These are phyloP conservation scores for Drosophila testacea DNA, from an alignment of 2,888 invertebrate species.

Conservation along the genomic window DNA sequence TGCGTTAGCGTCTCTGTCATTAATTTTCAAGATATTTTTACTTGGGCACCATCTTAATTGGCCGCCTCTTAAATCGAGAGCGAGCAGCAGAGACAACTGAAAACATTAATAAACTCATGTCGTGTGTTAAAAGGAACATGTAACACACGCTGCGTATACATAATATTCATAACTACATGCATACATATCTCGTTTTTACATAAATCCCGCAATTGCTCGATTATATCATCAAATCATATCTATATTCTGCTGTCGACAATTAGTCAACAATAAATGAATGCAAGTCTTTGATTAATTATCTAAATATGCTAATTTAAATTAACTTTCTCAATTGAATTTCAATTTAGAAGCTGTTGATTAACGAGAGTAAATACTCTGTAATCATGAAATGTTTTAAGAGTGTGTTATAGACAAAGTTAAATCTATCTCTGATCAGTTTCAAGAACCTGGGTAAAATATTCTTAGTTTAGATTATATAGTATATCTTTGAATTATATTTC, in stretches of 20 bases:
- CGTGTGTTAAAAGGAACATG: conserved; percentile 14
- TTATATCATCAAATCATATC: conserved; percentile 16
- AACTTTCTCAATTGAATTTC: conserved; percentile 29
- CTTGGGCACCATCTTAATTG: conserved; percentile 50
- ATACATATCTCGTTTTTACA: conserved; percentile 10
- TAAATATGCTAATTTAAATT: conserved; percentile 30
- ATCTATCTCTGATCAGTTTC: too few relatives aligned
- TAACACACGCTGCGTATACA: conserved; percentile 47
- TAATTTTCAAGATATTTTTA: conserved; percentile 48
- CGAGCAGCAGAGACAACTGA: conserved; percentile 35
- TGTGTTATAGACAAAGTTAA: not conserved
- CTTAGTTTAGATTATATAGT: too few relatives aligned
- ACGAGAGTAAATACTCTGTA: conserved; percentile 2
- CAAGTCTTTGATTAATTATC: conserved; percentile 31
- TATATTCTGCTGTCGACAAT: conserved; percentile 8
- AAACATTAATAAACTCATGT: conserved; percentile 28
- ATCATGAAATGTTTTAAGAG: not conserved
- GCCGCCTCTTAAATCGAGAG: conserved; percentile 36
- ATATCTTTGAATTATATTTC: too few relatives aligned
- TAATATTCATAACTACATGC: conserved; percentile 20
- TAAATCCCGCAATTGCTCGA: conserved; percentile 17
- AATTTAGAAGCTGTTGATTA: conserved; percentile 20
- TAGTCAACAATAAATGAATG: conserved; percentile 8
- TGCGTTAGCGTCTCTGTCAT: conserved; percentile 35
- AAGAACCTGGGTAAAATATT: too few relatives aligned